These are phyloP conservation scores for Lamprotornis superbus DNA, from an alignment of 2,113 vertebrate species.

Conservation along the genomic window DNA sequence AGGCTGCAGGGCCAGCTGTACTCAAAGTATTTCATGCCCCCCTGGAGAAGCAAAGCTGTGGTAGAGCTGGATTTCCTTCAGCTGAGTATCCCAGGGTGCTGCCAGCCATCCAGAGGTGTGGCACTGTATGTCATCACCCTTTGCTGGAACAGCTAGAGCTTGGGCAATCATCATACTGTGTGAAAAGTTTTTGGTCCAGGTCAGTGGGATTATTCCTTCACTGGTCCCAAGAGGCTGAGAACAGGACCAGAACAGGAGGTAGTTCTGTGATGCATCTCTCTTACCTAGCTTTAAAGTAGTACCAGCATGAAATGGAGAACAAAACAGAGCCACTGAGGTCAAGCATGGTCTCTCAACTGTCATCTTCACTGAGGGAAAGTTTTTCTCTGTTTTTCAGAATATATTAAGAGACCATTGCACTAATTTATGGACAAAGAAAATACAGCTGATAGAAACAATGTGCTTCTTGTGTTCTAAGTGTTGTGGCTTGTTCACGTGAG, in stretches of 20 bases:
- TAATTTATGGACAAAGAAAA: neutral
- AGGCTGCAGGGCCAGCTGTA: neutral
- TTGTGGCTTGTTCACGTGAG: neutral
- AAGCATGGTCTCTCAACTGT: neutral
- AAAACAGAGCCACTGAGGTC: neutral
- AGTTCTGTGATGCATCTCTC: neutral
- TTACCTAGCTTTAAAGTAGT: neutral
- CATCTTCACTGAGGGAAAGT: neutral
- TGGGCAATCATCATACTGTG: fast-evolving
- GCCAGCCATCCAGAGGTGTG: neutral
- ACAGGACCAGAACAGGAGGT: neutral
- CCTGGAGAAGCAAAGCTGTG: neutral
- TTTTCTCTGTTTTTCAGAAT: neutral
- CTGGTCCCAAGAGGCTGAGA: neutral
- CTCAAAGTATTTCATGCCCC: neutral
- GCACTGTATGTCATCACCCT: neutral
- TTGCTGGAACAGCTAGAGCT: neutral
- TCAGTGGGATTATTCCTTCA: neutral
- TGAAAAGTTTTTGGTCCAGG: neutral
- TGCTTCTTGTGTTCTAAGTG: neutral
- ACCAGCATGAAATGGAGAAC: neutral
- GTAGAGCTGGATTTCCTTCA: neutral
- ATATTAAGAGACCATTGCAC: neutral
- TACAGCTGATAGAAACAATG: neutral
- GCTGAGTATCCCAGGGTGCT: neutral